A percentile compares a stretch with the other conserved stretches of the same genome.
phyloP scores from a whole-genome alignment of 2,113 vertebrate species.

The Lipophrys pholis region DNA sequence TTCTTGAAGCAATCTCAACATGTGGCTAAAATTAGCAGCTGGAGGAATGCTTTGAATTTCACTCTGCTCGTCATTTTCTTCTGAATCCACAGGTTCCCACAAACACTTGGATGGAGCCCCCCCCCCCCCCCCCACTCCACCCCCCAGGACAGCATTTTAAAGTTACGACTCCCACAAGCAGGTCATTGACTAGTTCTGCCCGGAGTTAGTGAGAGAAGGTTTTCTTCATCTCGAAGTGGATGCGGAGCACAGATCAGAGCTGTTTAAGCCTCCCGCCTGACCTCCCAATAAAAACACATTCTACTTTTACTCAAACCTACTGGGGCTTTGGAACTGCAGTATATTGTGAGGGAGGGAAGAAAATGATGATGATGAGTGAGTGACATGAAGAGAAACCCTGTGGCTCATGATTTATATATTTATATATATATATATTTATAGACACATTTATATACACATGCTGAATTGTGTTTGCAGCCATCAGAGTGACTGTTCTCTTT shows the following conservation, averaged over 20 bases:
- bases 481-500: too few species aligned
- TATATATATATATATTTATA: too few species aligned
- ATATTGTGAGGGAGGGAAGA: neutral
- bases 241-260: too few species aligned
- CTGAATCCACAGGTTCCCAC: conserved; percentile 17
- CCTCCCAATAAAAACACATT: neutral
- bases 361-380: too few species aligned
- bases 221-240: too few species aligned
- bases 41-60: conserved; percentile 40
- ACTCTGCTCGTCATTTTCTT: neutral
- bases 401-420: too few species aligned
- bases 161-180: conserved; percentile 39
- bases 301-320: neutral
- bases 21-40: conserved; percentile 67
- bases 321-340: neutral
- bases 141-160: neutral
- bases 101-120: conserved; percentile 2
- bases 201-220: too few species aligned
- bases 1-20: conserved; percentile 55
- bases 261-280: neutral
- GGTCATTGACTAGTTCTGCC: conserved; percentile 1
- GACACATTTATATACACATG: too few species aligned
- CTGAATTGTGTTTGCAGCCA: too few species aligned
- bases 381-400: too few species aligned
- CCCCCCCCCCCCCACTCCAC: too few species aligned